Base-by-base conservation (phyloP, 2,113 vertebrate species). In the Anseranas semipalmata region DNA sequence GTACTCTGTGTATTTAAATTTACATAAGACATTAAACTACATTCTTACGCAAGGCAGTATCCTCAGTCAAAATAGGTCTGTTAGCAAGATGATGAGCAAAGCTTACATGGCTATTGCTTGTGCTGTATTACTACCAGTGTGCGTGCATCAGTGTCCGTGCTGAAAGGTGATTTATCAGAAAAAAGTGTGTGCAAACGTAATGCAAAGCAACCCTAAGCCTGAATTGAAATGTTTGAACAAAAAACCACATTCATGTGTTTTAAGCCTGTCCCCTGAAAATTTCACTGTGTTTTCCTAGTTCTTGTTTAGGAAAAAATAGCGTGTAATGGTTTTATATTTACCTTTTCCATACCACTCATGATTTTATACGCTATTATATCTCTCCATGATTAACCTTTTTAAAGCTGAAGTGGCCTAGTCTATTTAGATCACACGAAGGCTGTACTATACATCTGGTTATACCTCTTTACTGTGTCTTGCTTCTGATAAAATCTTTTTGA, bases 111-210 rank as follows among this genome's bases (percentile, higher is more conserved):
- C 39, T 78, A 6, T 28, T 79, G 43, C 35, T 43, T 50, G 20
- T 58, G 72, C 68, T 89, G 37, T 48, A 55, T 80, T 74, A 12
- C 45, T 67, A 5, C 24, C 28, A 5, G 41, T 10, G 14, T 45
- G 58, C 58, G 22, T 0, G 2, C 18, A 9, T 3, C 52, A 76
- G 50, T 32, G 32, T 8, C 48, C 27, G 19, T 3, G 17, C 37
- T 85, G 59, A 66, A 70, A 83, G n/a, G 55, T 41, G 5, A 48
- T 68, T 72, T 77, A 63, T 65, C 81, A 79, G 27, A 75, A 4
- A 68, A 78, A 39, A 82, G 24, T 39, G 48, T 1, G 3, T 0
- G 0, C 48, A 75, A 89, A 35, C 2, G 0, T 41, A 80, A 80
- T 33, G 37, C 11, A 84, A 89, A 90, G 60, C 63, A 93, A 73